Conservation (phyloP, 2,797 vertebrate species). For the Squalus acanthias region DNA sequence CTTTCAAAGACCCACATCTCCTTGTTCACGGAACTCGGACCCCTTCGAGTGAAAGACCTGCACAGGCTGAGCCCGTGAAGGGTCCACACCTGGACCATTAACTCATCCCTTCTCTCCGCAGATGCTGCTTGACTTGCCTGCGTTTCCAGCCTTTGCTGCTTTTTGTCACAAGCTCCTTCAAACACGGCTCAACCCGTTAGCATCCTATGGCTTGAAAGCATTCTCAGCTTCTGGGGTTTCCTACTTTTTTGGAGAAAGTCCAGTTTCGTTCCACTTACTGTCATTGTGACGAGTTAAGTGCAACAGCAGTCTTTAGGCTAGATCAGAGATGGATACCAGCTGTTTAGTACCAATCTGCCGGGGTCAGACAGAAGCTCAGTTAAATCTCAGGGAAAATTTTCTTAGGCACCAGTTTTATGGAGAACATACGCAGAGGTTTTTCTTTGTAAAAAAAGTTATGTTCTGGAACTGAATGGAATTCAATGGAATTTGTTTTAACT, state of each 20-base stretch:
- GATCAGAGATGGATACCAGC: background rate
- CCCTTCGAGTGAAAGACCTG: background rate
- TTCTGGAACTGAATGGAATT: background rate
- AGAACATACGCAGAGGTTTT: background rate
- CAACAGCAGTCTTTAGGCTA: background rate
- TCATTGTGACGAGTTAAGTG: background rate
- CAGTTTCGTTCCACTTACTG: conserved; percentile 1
- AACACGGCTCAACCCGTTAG: too few relatives aligned
- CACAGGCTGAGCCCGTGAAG: background rate
- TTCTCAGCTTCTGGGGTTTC: background rate
- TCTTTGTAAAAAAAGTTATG: background rate
- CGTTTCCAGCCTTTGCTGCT: background rate
- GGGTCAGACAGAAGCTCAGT: background rate
- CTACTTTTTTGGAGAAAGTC: background rate
- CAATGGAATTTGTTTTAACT: conserved; percentile 1
- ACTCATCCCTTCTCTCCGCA: background rate
- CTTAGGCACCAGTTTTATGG: background rate
- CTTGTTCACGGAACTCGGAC: background rate
- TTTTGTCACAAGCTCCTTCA: background rate
- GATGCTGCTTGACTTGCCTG: background rate
- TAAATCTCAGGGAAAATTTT: background rate
- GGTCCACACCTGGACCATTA: too few relatives aligned
- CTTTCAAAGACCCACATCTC: background rate
- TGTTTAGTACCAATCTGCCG: background rate
- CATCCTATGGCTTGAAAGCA: background rate